Evolutionary conservation across 2,797 vertebrate species (phyloP), one percentile per base, ranked within the genome.

Genomic region (Poecilia picta): DNA sequence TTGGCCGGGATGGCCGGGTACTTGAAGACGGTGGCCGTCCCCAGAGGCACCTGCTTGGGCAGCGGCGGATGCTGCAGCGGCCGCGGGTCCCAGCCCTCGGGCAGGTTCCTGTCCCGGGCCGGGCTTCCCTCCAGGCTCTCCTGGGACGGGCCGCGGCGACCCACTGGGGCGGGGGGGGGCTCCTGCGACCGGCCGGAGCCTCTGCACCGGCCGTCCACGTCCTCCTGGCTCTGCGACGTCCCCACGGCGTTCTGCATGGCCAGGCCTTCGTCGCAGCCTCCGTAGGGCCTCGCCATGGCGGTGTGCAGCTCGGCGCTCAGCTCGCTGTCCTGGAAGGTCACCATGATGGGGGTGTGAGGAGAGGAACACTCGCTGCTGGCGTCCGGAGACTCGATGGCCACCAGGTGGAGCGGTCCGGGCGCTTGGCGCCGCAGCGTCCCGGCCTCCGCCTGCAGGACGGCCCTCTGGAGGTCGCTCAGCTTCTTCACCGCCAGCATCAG

Each of bases 401-500:
- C 91, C 77, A 95, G 89, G 70, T 95, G 94, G 0, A 95, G 90
- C 1, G 89, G 88, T 0, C 88, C 80, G 0, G 94, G 94, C 73
- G 79, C 85, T 84, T 89, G 94, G 57, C 92, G 93, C 0, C 93
- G 93, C 80, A 95, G 87, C 0, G 95, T 94, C 20, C 92, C 93
- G 12, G 89, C 94, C 4, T 95, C 94, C 0, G 90, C 86, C 82
- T 94, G 94, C 23, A 92, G 81, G 11, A 87, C 55, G 0, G 91
- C 96, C 82, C 96, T 95, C 74, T 96, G 96, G 53, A 99, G 94
- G 83, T 99, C 96, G 49, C 92, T 95, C 82, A 99, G 94, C 88
- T 97, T 97, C 94, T 96, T 98, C 80, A 99, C 98, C 0, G 97
- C 98, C 88, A 99, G 82, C 97, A 99, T 98, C 85, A 99, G 95